Conservation (phyloP, 2,113 vertebrate genomes). For the Acanthochromis polyacanthus region DNA sequence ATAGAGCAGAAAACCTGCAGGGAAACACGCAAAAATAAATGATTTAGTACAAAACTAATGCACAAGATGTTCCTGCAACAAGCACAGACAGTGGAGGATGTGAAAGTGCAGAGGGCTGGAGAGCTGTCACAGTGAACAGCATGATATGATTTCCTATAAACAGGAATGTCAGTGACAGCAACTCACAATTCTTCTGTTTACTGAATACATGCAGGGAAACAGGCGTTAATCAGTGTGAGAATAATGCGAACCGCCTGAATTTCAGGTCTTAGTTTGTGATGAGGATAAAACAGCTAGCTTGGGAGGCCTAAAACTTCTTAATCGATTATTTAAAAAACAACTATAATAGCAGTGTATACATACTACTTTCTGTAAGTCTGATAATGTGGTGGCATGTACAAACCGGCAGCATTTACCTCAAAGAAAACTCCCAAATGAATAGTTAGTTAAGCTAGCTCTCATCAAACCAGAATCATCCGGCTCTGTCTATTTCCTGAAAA, state of each 20-base stretch:
- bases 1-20: constrained; percentile 35
- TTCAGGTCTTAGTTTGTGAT: neutral
- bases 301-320: constrained; percentile 13
- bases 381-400: neutral
- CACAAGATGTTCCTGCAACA: neutral
- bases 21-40: neutral
- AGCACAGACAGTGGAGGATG: neutral
- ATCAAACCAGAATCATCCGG: constrained; percentile 27
- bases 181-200: too few relatives aligned
- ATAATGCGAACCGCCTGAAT: neutral
- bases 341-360: neutral
- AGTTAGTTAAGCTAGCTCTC: neutral
- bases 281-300: neutral
- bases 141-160: too few relatives aligned
- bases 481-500: constrained; percentile 73
- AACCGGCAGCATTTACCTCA: neutral
- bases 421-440: neutral
- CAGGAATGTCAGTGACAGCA: too few relatives aligned
- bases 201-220: too few relatives aligned
- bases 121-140: too few relatives aligned
- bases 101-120: too few relatives aligned
- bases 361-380: neutral
- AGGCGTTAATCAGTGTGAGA: too few relatives aligned
- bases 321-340: neutral
- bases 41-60: neutral